A percentile compares a stretch with the other conserved stretches of the same genome.
These are phyloP conservation scores for Cepaea nemoralis DNA, from an alignment of 1,140 invertebrate species.

Conservation along the genomic window DNA sequence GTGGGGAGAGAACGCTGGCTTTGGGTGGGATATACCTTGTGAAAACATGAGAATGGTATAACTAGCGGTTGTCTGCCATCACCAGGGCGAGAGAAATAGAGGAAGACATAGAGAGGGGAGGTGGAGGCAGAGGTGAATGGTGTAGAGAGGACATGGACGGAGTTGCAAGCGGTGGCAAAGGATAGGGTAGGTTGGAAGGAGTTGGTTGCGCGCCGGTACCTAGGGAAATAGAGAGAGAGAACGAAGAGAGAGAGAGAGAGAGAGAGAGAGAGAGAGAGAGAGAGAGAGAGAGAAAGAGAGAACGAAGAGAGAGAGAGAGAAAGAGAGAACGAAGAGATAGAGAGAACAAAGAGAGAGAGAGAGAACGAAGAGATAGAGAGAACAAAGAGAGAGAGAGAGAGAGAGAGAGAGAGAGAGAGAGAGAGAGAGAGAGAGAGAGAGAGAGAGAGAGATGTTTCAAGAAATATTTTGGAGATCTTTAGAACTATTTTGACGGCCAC, in stretches of 20 bases:
- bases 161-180: neutral
- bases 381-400: slow-evolving; percentile 30
- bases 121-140: too few species aligned
- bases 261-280: neutral
- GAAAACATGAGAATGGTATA: too few species aligned
- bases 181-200: neutral
- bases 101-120: too few species aligned
- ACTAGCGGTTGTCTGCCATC: too few species aligned
- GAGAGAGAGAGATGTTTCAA: neutral
- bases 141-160: neutral
- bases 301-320: neutral
- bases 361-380: neutral
- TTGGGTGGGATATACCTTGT: too few species aligned
- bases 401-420: slow-evolving; percentile 32
- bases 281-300: neutral
- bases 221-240: too few species aligned
- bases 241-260: neutral
- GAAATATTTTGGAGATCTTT: too few species aligned
- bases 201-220: too few species aligned
- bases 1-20: too few species aligned
- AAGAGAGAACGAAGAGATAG: neutral
- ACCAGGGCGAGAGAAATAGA: too few species aligned
- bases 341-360: neutral
- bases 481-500: too few species aligned
- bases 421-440: slow-evolving; percentile 22